Evolutionary conservation across 2,888 invertebrate genomes (phyloP), one percentile per base, ranked within the genome.

Genomic region (Drosophila bunnanda): DNA sequence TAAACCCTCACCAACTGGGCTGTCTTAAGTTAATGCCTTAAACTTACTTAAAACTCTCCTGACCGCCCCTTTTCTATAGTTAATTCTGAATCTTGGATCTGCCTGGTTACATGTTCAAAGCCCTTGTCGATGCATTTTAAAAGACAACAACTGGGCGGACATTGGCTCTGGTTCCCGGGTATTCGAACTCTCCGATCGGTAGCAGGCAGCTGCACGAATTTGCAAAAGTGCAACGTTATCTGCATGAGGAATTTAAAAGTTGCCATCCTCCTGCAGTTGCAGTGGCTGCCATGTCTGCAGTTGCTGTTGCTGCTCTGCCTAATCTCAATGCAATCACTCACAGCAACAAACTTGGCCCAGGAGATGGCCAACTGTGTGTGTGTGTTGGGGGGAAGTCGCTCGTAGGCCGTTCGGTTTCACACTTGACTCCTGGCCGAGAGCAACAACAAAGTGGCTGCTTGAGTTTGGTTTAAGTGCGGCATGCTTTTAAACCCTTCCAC

Each of bases 251-350:
- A 73, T 78, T 75, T 64, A 59, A 67, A 75, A 57, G 53, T 75
- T 78, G 80, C 82, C 57, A 46, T n/a, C 54, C 57, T 17, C 46
- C 38, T 44, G 56, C 43, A 57, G 73, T 20, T 41, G 56, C 34
- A 38, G 55, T 41, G 32, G 34, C 41, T 17, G 48, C 30, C 60
- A 17, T 30, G 44, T 34, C n/a, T 67, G 56, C 61, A 53, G 25
- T 32, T 32, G 46, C 28, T 46, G 73, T 48, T 70, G 62, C 61
- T 55, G 80, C 74, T 78, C 70, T 78, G 80, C 70, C 78, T 88
- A 89, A 89, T 88, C 84, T 79, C 84, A 80, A 82, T 82, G 84
- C 84, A 85, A 88, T 89, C 84, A 89, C 88, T 85, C 86, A 80
- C 62, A 67, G 74, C 75, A 77, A 71, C 77, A 77, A 88, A 65